These are phyloP conservation scores for Gymnobelideus leadbeateri DNA, from an alignment of 2,113 vertebrate genomes.

Conservation along the genomic window DNA sequence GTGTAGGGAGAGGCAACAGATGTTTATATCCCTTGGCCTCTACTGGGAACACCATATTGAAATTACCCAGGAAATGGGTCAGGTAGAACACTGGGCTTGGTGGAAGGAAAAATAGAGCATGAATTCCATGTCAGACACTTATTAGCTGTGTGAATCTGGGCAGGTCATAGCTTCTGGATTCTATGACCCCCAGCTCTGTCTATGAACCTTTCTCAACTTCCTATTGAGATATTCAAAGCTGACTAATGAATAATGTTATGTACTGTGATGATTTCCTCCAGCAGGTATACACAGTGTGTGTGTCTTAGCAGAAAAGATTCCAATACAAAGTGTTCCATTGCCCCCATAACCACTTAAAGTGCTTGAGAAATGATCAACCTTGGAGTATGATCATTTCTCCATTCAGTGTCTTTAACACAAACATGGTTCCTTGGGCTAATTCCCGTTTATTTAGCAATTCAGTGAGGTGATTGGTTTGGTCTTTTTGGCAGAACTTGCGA, in stretches of 20 bases:
- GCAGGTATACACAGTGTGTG: not conserved
- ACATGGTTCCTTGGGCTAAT: not conserved
- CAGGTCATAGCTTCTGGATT: too few relatives aligned
- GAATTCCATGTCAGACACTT: not conserved
- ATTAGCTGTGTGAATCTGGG: not conserved
- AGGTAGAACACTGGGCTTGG: not conserved
- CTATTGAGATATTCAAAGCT: not conserved
- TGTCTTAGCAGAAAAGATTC: not conserved
- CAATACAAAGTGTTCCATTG: not conserved
- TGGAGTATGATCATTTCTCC: not conserved
- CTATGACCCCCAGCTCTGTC: not conserved
- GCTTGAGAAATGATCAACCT: not conserved
- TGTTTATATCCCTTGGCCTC: too few relatives aligned
- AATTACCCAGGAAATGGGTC: too few relatives aligned
- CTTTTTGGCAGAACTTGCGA: not conserved
- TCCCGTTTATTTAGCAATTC: conserved; percentile 1
- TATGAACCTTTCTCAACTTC: not conserved
- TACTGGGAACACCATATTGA: too few relatives aligned
- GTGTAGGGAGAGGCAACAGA: not conserved
- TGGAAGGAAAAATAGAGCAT: not conserved
- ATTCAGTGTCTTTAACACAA: not conserved
- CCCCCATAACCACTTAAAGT: not conserved
- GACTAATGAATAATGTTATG: not conserved
- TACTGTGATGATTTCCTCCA: conserved; percentile 29
- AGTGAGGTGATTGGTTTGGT: conserved; percentile 7